Evolutionary conservation across 2,888 invertebrate genomes (phyloP).

Genomic region (Pollenia griseotomentosa): DNA sequence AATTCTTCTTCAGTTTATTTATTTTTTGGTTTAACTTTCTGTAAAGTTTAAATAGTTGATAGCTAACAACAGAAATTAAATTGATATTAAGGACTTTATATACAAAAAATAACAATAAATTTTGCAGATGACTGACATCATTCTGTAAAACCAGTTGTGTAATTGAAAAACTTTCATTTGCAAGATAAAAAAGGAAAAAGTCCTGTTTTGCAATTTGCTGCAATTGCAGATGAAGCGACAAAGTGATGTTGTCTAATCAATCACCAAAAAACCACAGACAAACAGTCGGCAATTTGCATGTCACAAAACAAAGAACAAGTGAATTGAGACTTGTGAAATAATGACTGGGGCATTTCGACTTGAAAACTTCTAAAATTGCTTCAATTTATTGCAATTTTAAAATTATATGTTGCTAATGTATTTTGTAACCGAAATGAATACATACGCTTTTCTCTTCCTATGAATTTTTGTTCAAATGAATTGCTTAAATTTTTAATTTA

Average conservation of each 20-base stretch:
- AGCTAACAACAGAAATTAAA: constrained; percentile 59
- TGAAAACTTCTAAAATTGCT: background rate
- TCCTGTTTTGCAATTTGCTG: constrained; percentile 37
- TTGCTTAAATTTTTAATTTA: constrained; percentile 25
- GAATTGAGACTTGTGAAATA: background rate
- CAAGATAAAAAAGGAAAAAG: constrained; percentile 1
- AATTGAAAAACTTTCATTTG: constrained; percentile 52
- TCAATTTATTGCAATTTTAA: constrained; percentile 31
- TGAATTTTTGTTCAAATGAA: constrained; percentile 3
- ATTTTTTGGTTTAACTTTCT: too few species aligned
- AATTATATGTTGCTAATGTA: background rate
- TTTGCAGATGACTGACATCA: constrained; percentile 26
- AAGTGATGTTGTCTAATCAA: constrained; percentile 67
- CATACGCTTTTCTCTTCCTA: constrained; percentile 4
- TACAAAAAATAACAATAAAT: constrained; percentile 29
- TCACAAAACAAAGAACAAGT: constrained; percentile 38
- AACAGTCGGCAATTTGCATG: constrained; percentile 62
- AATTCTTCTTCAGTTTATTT: too few species aligned
- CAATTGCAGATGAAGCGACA: constrained; percentile 46
- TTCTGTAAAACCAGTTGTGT: background rate
- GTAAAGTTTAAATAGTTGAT: background rate
- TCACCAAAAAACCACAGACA: constrained; percentile 66
- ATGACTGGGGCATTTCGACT: constrained; percentile 8
- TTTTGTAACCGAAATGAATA: background rate
- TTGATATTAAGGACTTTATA: constrained; percentile 57